Percentiles rank a stretch among this genome's conserved stretches.
Conservation (phyloP, 2,113 vertebrate genomes). For the Arothron firmamentum region DNA sequence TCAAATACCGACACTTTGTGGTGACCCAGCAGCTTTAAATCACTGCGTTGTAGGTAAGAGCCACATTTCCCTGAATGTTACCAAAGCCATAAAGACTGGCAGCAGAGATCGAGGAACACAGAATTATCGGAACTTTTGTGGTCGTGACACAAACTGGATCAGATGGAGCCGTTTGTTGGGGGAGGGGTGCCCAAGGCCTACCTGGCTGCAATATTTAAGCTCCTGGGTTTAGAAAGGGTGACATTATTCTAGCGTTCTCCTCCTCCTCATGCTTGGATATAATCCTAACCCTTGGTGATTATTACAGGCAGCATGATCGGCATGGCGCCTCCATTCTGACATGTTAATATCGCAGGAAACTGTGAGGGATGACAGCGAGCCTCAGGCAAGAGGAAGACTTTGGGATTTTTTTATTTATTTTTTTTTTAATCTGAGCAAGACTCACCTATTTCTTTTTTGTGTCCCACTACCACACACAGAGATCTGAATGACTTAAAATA, state of each 20-base stretch:
- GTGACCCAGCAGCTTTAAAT: too few relatives aligned
- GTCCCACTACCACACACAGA: conserved; percentile 16
- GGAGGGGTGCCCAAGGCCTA: conserved; percentile 29
- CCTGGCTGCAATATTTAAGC: conserved; percentile 53
- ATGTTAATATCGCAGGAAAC: conserved; percentile 73
- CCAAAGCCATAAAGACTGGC: conserved; percentile 20
- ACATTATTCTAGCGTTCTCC: conserved; percentile 33
- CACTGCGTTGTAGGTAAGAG: too few relatives aligned
- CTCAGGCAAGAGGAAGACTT: conserved; percentile 45
- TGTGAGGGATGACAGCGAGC: conserved; percentile 67
- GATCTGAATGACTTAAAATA: conserved; percentile 63
- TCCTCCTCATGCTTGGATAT: conserved; percentile 19
- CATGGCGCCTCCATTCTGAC: conserved; percentile 54
- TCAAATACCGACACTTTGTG: too few relatives aligned
- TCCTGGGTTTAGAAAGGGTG: conserved; percentile 48
- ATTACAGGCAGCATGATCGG: conserved; percentile 46
- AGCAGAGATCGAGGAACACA: conserved; percentile 7
- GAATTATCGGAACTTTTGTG: conserved; percentile 22
- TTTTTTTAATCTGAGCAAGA: conserved; percentile 9
- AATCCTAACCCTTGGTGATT: conserved; percentile 46
- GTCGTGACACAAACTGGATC: conserved; percentile 43
- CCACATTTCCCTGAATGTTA: background rate
- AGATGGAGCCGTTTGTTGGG: conserved; percentile 13
- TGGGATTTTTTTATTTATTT: conserved; percentile 7
- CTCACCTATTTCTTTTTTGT: conserved; percentile 33